These are phyloP conservation scores for Tigriopus californicus DNA, from an alignment of 2,888 invertebrate genomes.

Conservation along the genomic window DNA sequence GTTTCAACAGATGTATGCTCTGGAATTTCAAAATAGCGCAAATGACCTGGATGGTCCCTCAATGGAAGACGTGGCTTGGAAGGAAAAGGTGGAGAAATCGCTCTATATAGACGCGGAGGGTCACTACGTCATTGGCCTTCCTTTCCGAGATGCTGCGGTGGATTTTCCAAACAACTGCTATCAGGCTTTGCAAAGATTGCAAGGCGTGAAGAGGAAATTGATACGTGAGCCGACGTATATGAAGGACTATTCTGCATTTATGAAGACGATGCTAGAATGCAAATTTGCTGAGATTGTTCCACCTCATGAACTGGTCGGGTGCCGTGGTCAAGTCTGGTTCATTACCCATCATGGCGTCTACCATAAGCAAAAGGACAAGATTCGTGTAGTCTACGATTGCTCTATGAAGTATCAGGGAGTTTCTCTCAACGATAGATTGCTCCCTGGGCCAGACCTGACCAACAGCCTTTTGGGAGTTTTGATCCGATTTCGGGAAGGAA, in stretches of 20 bases:
- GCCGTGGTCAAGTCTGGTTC: slow-evolving; percentile 8
- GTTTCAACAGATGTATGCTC: no score
- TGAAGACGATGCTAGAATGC: background rate
- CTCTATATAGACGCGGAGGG: no score
- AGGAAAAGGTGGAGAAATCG: no score
- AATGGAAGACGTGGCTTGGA: no score
- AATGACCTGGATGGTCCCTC: no score
- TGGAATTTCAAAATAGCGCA: no score
- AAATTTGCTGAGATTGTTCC: background rate
- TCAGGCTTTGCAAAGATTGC: background rate
- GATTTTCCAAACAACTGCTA: background rate
- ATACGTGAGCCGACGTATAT: background rate
- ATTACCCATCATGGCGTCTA: slow-evolving; percentile 5
- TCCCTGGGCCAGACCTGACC: no score
- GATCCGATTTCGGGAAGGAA: slow-evolving; percentile 2
- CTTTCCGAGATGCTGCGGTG: background rate
- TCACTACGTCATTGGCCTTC: no score
- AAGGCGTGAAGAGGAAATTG: background rate
- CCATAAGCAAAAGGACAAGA: slow-evolving; percentile 10
- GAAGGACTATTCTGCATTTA: background rate
- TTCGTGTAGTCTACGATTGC: slow-evolving; percentile 14
- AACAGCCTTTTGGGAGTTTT: background rate
- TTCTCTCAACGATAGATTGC: background rate
- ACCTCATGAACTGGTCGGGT: background rate
- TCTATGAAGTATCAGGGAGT: slow-evolving; percentile 3